Base-by-base conservation (phyloP, 2,113 vertebrate species). In the Scortum barcoo region DNA sequence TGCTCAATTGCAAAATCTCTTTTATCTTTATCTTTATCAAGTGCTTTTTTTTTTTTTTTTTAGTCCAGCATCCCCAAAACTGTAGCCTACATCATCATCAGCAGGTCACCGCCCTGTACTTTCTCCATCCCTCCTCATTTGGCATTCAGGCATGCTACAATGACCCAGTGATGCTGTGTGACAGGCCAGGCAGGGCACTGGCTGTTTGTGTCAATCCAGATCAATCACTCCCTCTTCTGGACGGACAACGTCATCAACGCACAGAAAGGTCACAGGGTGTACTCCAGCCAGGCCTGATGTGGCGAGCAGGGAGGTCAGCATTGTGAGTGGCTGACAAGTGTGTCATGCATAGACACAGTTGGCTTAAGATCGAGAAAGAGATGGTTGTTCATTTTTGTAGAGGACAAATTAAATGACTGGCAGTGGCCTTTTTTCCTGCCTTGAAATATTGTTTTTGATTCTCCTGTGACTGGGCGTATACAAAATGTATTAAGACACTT, bases 161-260 rank as follows among this genome's bases (percentile, higher is more conserved):
- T 90, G 90, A 92, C 91, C 93, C 86, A 86, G 91, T 93, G 92
- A 94, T 94, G 90, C 84, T 91, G 88, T 94, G 90, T 94, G 93
- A 94, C 93, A 93, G 92, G 89, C 90, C 86, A 88, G 86, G 87
- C 87, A 90, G 89, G 90, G 87, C 86, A 84, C 89, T 93, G 84
- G 91, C 93, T 94, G 91, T 94, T 92, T 93, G 89, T 95, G 94
- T 95, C 94, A 93, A 90, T 88, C 92, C 91, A 91, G 92, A 95
- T 95, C 94, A 94, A 93, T 95, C 94, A 94, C 93, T 86, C 91
- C 89, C 87, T 92, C 89, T 91, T 88, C 93, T 91, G 92, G 92
- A 94, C 89, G 38, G 86, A 91, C 89, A 86, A 89, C 88, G 90
- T 87, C 92, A 94, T 93, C 90, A 92, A 88, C 50, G 53, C 65